Base-by-base conservation (phyloP, 2,113 vertebrate species). In the Thinocorus orbignyianus region DNA sequence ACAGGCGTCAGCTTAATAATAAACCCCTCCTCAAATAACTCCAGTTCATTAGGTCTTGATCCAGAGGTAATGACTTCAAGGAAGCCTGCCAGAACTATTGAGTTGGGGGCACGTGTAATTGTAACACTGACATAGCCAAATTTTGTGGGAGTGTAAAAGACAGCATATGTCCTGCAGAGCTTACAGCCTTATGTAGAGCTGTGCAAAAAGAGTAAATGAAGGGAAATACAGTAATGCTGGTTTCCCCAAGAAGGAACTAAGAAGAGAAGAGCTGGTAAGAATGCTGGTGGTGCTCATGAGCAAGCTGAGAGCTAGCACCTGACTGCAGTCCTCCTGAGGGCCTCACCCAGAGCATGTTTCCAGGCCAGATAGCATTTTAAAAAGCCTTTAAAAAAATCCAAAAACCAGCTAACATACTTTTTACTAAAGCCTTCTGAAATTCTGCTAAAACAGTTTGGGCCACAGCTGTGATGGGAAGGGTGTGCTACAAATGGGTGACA, bases 141-240 rank as follows among this genome's bases (percentile, higher is more conserved):
- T 51, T 70, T 46, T 78, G 8, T 52, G 31, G 8, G 16, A 15
- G 9, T 51, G 33, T 66, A 41, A 73, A 81, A 69, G 28, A 26
- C 2, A 54, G 12, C 30, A 48, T 33, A 30, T 10, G 26, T 17
- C 13, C 22, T 3, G 1, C 31, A 20, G 55, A 62, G 23, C 31
- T 57, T 60, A 37, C 26, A 54, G 65, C 46, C 25, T 25, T 39
- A 31, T 0, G 1, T 6, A 44, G 68, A 91, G 52, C 10, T 37
- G 42, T 74, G 55, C 33, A 84, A 23, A 92, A 74, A 60, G 37
- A 89, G 17, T 7, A 55, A 70, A 31, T 15, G 46, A 81, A 73
- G 22, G 33, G 12, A 83, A 83, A 46, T 49, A 16, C 3, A 24
- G 8, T n/a, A 0, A 0, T 76, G 17, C 13, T 17, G 33, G 23